phyloP scores from a whole-genome alignment of 1,140 invertebrate genomes.

The Apis cerana region DNA sequence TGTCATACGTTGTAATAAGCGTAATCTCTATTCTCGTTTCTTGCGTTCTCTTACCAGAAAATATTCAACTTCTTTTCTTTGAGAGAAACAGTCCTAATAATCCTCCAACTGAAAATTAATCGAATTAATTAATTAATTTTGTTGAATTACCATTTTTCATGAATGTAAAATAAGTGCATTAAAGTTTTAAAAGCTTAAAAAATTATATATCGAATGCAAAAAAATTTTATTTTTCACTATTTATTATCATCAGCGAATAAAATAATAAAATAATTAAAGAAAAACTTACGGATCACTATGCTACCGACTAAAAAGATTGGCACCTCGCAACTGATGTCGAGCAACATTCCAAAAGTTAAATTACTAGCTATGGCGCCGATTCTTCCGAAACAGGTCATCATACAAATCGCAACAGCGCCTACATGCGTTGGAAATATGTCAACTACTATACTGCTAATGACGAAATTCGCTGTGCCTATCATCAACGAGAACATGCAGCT shows the following conservation, averaged over 20 bases:
- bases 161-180: too few relatives aligned
- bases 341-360: constrained; percentile 81
- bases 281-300: constrained; percentile 75
- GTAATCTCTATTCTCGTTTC: neutral
- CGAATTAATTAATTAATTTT: neutral
- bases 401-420: constrained; percentile 81
- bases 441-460: constrained; percentile 81
- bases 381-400: constrained; percentile 81
- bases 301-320: constrained; percentile 80
- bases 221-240: too few relatives aligned
- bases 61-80: constrained; percentile 49
- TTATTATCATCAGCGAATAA: too few relatives aligned
- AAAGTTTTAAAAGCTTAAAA: too few relatives aligned
- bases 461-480: constrained; percentile 83
- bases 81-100: constrained; percentile 40
- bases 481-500: constrained; percentile 82
- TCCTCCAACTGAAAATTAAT: constrained; percentile 54
- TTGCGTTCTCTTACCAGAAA: neutral
- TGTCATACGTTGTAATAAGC: constrained; percentile 16
- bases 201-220: too few relatives aligned
- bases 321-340: constrained; percentile 80
- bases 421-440: constrained; percentile 82
- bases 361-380: constrained; percentile 82
- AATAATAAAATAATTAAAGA: too few relatives aligned
- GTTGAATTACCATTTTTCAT: neutral